Conservation (phyloP, 1,140 invertebrate genomes). For the Portunus trituberculatus region DNA sequence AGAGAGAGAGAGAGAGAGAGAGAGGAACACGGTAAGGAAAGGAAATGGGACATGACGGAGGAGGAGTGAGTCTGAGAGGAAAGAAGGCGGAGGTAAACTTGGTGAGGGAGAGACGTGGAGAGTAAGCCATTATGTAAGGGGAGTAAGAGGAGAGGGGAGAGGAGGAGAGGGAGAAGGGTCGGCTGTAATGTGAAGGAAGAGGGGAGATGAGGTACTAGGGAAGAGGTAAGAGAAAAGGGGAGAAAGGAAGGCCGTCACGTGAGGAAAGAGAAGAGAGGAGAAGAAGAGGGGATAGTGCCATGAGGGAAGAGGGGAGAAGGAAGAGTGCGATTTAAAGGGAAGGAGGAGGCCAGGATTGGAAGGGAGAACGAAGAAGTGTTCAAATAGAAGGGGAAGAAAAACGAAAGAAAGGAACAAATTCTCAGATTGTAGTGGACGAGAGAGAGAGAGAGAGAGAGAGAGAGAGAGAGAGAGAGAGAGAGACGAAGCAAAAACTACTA, state of each 20-base stretch:
- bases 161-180: not conserved
- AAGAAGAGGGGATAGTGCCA: not conserved
- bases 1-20: not conserved
- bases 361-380: not conserved
- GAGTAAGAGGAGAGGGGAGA: too few species aligned
- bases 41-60: not conserved
- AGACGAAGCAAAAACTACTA: too few species aligned
- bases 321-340: not conserved
- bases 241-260: not conserved
- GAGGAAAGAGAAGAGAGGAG: not conserved
- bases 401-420: not conserved
- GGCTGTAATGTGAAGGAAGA: not conserved
- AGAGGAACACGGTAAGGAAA: too few species aligned
- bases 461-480: constrained; percentile 18
- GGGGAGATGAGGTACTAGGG: not conserved
- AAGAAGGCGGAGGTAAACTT: not conserved
- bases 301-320: not conserved
- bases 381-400: not conserved
- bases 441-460: constrained; percentile 11
- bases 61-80: not conserved
- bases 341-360: not conserved
- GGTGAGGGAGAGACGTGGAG: not conserved
- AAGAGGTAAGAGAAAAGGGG: not conserved
- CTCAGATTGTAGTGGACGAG: not conserved
- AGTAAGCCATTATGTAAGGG: not conserved